Conservation (phyloP, 2,888 invertebrate species). For the Lingula anatina region DNA sequence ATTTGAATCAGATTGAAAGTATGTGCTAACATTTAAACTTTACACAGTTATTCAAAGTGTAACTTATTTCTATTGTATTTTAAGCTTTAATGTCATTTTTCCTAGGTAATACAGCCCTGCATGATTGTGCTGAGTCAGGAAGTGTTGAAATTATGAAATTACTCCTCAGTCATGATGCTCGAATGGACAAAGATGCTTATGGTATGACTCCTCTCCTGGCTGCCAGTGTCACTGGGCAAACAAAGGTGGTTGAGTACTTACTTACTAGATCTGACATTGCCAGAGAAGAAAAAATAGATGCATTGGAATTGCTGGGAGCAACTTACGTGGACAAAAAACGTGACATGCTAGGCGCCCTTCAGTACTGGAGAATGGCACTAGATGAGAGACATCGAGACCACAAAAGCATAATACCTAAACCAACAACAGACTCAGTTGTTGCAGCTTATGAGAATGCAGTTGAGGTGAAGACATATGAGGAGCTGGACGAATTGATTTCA, state of each 20-base stretch:
- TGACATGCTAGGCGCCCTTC: slow-evolving; percentile 80
- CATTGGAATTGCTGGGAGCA: slow-evolving; percentile 85
- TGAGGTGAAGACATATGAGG: slow-evolving; percentile 74
- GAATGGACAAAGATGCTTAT: slow-evolving; percentile 90
- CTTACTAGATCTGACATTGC: slow-evolving; percentile 63
- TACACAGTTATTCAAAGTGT: too few relatives aligned
- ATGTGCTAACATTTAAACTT: too few relatives aligned
- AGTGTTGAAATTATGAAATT: slow-evolving; percentile 87
- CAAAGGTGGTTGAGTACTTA: slow-evolving; percentile 87
- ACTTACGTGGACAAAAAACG: slow-evolving; percentile 95
- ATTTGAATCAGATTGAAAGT: too few relatives aligned
- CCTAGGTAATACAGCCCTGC: slow-evolving; percentile 82
- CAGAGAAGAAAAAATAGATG: slow-evolving; percentile 68
- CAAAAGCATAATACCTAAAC: slow-evolving; percentile 63
- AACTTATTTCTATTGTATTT: too few relatives aligned
- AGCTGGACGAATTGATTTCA: slow-evolving; percentile 78
- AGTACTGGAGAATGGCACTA: slow-evolving; percentile 88
- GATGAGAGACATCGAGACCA: slow-evolving; percentile 57
- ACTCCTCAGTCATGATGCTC: slow-evolving; percentile 79
- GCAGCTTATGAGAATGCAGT: slow-evolving; percentile 83
- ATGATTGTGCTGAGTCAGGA: slow-evolving; percentile 96
- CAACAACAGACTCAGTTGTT: slow-evolving; percentile 65
- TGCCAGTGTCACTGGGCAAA: slow-evolving; percentile 84
- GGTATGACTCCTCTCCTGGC: slow-evolving; percentile 94
- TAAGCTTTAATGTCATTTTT: too few relatives aligned